These are phyloP conservation scores for human (Homo sapiens) DNA, from an alignment of 2,113 vertebrate genomes.

Conservation along the genomic window DNA sequence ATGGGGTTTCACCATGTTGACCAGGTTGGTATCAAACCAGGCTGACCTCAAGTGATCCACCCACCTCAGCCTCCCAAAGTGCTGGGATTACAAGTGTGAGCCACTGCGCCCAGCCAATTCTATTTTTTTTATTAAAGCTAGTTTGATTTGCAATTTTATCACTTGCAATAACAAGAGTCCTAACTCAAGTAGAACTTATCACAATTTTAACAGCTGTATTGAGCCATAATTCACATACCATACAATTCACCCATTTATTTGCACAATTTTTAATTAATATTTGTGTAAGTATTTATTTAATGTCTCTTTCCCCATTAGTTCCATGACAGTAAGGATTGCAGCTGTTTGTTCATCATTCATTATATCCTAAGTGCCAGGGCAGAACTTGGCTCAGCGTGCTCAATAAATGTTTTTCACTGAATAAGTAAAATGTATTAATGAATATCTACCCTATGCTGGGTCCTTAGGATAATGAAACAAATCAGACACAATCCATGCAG, in stretches of 20 bases:
- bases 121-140: conserved; percentile 42
- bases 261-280: neutral
- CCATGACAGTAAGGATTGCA: conserved; percentile 14
- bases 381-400: neutral
- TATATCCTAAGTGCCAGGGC: neutral
- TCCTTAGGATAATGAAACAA: conserved; percentile 26
- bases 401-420: conserved; percentile 16
- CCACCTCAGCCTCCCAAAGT: no score
- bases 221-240: neutral
- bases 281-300: conserved; percentile 24
- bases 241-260: neutral
- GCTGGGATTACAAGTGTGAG: no score
- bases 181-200: conserved; percentile 23
- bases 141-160: conserved; percentile 45
- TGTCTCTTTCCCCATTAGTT: neutral
- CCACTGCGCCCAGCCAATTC: neutral
- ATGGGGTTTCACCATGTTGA: no score
- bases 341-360: neutral
- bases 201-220: conserved; percentile 45
- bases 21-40: no score
- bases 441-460: neutral
- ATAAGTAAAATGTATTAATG: conserved; percentile 9
- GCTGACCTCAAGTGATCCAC: no score
- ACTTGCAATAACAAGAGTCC: neutral
- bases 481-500: neutral